Evolutionary conservation across 1,140 invertebrate genomes (phyloP), one percentile per base, ranked within the genome.

Genomic region (Rhagoletis zephyria): DNA sequence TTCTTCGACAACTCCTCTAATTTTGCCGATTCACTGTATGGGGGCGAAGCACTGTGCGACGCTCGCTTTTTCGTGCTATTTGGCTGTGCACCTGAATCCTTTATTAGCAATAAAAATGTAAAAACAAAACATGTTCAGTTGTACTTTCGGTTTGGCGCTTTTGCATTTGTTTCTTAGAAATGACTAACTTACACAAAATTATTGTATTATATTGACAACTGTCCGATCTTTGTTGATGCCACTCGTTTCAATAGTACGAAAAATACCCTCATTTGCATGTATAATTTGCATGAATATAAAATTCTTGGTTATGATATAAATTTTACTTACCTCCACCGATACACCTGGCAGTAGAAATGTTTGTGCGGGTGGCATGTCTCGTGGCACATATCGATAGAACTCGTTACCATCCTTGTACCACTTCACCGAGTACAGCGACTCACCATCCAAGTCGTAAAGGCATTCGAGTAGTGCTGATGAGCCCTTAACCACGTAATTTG

Each of bases 331-430:
- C 92, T 95, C 94, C 87, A 95, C 95, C 88, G 94, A 93, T 88
- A 96, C 94, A 89, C 96, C 96, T 59, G 94, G 94, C 87, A 96
- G 91, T 63, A 93, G 90, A 90, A 96, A 96, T 60, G 94, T 93
- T 90, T 95, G 93, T 60, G 94, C 94, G 19, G 95, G 94, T 86
- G 95, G 95, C 89, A 93, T 94, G 90, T 96, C 95, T 87, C 95
- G 93, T 2, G 96, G 96, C 77, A 96, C 95, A 93, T 95, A 97
- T 93, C 96, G 95, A 93, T 96, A 97, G 93, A 97, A 97, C 93
- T 97, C 96, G 89, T 96, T 95, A 87, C 95, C 95, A 89, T 96
- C 96, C 93, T 95, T 96, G 94, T 96, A 97, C 96, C 96, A 97
- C 93, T 97, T 96, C 87, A 97, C 95, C 5, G 96, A 96, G 91